Base-by-base conservation (phyloP, 2,888 invertebrate species). In the Caenorhabditis sp. region DNA sequence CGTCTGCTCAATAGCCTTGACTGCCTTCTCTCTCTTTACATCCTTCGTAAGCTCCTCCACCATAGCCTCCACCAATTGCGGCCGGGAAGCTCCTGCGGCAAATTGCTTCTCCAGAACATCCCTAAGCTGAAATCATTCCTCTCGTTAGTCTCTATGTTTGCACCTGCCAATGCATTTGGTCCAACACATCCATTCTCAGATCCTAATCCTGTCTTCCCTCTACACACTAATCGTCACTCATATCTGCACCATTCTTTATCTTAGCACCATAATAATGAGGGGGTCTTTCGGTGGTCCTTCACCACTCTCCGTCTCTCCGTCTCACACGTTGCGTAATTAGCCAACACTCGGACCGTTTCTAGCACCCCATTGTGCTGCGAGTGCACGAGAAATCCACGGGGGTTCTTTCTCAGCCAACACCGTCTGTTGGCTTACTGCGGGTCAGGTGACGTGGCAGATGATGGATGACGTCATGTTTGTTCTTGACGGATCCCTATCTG, bases 381-480 rank as follows among this genome's bases (percentile, higher is more conserved):
- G 44, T 28, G 75, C 66, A 66, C 66, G 75, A n/a, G 59, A 56
- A 75, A 38, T 41, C 58, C 38, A 64, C 64, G 64, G 38, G 64
- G 41, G 47, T 47, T 19, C 47, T 38, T 12, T 47, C 22, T 28
- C n/a, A 47, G 12, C n/a, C 44, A 26, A 51, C 58, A 26, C 24
- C 66, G 58, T 75, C 75, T 75, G 75, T 75, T 68, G 68, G 75
- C 47, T 66, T 38, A 58, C 75, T 59, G 68, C 22, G 56, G 56
- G 70, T 63, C 79, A 79, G 70, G 59, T 79, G 64, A 56, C 49
- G 69, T 69, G 35, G 47, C 69, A 69, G 51, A 66, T n/a, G n/a
- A n/a, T 80, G 72, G 51, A 66, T 80, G 72, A 72, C 72, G 66
- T 80, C 59, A 73, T 79, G 38, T 80, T 80, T 72, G 66, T 58